Percentiles rank a stretch among this genome's conserved stretches.
Evolutionary conservation across 2,888 invertebrate species (phyloP).

Genomic region (Xestia rhomboidea): DNA sequence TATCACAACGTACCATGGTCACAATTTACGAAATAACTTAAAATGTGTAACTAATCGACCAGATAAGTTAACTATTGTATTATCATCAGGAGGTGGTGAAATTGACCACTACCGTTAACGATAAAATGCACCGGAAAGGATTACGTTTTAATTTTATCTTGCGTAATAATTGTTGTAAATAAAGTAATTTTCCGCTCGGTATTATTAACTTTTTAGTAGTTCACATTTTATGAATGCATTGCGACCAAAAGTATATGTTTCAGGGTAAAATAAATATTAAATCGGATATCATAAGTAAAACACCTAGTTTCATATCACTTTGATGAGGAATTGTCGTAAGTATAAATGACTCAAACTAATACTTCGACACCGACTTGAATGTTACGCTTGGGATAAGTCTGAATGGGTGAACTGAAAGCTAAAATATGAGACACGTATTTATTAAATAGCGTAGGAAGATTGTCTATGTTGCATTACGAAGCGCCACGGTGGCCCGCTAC

Average conservation of each 20-base stretch:
- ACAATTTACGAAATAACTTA: conserved; percentile 14
- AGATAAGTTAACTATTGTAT: conserved; percentile 17
- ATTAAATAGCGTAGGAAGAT: conserved; percentile 54
- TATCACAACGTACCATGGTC: neutral
- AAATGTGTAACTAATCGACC: conserved; percentile 2
- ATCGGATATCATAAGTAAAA: conserved; percentile 35
- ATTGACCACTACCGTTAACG: neutral
- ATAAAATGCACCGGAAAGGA: conserved; percentile 9
- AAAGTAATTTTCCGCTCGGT: conserved; percentile 18
- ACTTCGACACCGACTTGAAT: conserved; percentile 32
- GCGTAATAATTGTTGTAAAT: conserved; percentile 11
- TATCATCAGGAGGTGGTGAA: conserved; percentile 13
- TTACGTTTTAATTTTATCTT: conserved; percentile 5
- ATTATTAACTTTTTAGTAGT: conserved; percentile 38
- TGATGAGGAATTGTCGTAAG: conserved; percentile 22
- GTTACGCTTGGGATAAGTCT: conserved; percentile 17
- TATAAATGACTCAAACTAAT: conserved; percentile 30
- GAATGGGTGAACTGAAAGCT: conserved; percentile 30
- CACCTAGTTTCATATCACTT: conserved; percentile 30
- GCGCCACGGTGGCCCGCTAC: too few relatives aligned
- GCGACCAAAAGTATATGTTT: conserved; percentile 52
- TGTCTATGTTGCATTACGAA: conserved; percentile 25
- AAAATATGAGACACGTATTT: conserved; percentile 53
- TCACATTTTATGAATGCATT: conserved; percentile 34
- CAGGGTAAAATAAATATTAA: conserved; percentile 45